These are phyloP conservation scores for Caiman crocodilus DNA, from an alignment of 2,797 vertebrate species.

Conservation along the genomic window DNA sequence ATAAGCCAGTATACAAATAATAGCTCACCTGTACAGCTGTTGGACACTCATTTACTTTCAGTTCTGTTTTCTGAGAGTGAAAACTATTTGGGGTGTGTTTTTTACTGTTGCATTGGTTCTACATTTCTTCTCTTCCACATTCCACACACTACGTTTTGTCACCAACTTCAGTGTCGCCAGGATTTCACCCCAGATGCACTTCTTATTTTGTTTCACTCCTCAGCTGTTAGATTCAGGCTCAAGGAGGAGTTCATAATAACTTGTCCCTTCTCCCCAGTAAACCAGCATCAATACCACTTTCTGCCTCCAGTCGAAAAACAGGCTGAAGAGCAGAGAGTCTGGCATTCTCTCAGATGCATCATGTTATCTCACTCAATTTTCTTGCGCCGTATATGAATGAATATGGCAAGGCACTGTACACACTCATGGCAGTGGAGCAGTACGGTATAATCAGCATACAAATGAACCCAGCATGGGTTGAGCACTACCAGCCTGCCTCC, in stretches of 20 bases:
- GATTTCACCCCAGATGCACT: neutral
- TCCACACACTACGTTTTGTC: neutral
- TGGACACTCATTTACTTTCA: neutral
- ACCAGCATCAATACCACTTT: neutral
- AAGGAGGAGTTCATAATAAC: neutral
- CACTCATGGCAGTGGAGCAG: neutral
- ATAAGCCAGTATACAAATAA: neutral
- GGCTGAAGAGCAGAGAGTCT: neutral
- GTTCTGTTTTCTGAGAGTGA: too few relatives aligned
- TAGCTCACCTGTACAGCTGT: neutral
- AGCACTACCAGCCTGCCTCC: neutral
- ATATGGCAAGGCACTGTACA: neutral
- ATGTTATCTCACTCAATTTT: neutral
- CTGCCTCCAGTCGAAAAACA: neutral
- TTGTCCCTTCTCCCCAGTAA: neutral
- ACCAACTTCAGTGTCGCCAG: neutral
- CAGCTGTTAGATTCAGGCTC: neutral
- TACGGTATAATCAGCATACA: neutral
- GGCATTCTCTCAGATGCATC: neutral
- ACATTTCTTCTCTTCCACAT: neutral
- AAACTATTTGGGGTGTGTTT: neutral
- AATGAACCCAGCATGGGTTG: rapidly evolving
- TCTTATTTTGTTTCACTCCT: neutral
- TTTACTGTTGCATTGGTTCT: neutral
- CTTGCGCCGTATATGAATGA: neutral